Conservation (phyloP, 2,888 invertebrate species). For the Pimpla rufipes region DNA sequence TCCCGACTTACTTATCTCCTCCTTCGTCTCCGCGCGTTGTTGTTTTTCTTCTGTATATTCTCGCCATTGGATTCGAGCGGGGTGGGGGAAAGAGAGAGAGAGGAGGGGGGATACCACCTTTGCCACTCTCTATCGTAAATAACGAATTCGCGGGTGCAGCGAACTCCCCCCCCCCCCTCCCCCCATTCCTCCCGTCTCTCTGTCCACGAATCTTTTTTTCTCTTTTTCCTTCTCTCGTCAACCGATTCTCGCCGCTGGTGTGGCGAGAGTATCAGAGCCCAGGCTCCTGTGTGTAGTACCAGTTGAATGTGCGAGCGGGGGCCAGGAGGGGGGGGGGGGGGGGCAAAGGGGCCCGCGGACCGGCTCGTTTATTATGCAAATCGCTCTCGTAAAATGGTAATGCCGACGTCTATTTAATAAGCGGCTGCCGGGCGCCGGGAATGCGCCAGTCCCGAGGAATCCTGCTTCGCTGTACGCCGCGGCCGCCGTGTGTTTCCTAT, state of each 20-base stretch:
- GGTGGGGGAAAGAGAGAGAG: no score
- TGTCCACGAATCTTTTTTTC: slow-evolving; percentile 9
- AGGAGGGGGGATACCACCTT: background rate
- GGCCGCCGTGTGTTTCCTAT: slow-evolving; percentile 25
- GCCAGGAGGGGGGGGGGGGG: slow-evolving; percentile 12
- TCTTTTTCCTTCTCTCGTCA: slow-evolving; percentile 51
- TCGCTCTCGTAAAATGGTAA: slow-evolving; percentile 74
- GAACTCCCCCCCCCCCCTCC: slow-evolving; percentile 44
- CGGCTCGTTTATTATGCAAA: slow-evolving; percentile 75
- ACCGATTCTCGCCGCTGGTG: slow-evolving; percentile 53
- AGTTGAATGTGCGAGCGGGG: slow-evolving; percentile 34
- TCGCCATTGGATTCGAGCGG: slow-evolving; percentile 11
- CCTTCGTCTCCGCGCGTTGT: slow-evolving; percentile 8
- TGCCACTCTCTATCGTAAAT: slow-evolving; percentile 51
- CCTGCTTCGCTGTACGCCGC: slow-evolving; percentile 44
- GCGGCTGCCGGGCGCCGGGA: slow-evolving; percentile 71
- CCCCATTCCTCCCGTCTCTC: no score
- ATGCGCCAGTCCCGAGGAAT: slow-evolving; percentile 64
- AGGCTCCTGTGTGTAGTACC: background rate
- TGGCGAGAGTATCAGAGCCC: slow-evolving; percentile 42
- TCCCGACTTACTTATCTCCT: slow-evolving; percentile 27
- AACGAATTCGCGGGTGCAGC: slow-evolving; percentile 52
- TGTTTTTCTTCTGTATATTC: slow-evolving; percentile 25
- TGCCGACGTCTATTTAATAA: slow-evolving; percentile 75
- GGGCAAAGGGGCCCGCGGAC: slow-evolving; percentile 51